A percentile compares a stretch with the other conserved stretches of the same genome.
phyloP scores from a whole-genome alignment of 2,113 vertebrate genomes.

The Cettia cetti region DNA sequence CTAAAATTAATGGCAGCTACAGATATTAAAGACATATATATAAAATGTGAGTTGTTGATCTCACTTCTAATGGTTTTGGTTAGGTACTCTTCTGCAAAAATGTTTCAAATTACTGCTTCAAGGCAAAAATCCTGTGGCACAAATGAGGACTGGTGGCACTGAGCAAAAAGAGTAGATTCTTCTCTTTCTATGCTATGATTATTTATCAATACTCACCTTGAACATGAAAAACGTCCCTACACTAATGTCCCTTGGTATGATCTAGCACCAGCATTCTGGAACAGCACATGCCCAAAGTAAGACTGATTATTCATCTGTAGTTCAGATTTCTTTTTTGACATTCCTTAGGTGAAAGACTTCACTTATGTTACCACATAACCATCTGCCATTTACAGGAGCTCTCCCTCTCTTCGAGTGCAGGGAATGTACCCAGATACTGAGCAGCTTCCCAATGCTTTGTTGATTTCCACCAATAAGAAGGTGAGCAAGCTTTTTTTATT shows the following conservation, averaged over 20 bases:
- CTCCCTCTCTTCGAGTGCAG: background rate
- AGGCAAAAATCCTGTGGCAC: background rate
- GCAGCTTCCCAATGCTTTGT: background rate
- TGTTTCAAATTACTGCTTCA: background rate
- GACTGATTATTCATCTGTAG: background rate
- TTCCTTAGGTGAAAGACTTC: background rate
- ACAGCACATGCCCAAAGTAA: background rate
- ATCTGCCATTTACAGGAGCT: background rate
- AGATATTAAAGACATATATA: background rate
- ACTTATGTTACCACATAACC: background rate
- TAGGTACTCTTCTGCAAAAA: background rate
- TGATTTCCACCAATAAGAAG: background rate
- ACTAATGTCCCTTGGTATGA: background rate
- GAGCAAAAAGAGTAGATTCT: background rate
- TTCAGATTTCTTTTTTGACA: background rate
- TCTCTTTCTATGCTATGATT: background rate
- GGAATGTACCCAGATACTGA: background rate
- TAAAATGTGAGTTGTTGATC: background rate
- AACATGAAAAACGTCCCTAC: background rate
- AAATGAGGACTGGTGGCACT: background rate
- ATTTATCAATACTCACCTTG: background rate
- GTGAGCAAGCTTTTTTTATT: background rate
- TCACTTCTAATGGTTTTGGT: background rate
- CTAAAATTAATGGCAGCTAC: background rate
- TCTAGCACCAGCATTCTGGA: background rate